A percentile compares a stretch with the other conserved stretches of the same genome.
phyloP scores from a whole-genome alignment of 92 coral and sea anemone species.

The Palythoa grandiflora region DNA sequence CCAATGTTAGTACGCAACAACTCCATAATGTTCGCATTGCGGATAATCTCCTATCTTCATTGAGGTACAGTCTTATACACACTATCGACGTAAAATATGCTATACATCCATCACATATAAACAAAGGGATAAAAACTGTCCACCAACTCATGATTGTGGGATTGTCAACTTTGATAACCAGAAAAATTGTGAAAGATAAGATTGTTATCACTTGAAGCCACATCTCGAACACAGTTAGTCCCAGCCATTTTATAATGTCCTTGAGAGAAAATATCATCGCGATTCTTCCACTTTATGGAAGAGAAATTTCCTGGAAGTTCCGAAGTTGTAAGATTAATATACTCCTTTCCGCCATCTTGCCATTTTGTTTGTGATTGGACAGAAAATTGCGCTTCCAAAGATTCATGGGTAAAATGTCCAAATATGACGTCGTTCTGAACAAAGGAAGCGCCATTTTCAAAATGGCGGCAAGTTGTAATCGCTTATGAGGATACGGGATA shows the following conservation, averaged over 20 bases:
- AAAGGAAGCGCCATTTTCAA: conserved; percentile 40
- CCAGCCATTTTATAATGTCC: conserved; percentile 95
- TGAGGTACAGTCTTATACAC: conserved; percentile 87
- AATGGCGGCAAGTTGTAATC: conserved; percentile 34
- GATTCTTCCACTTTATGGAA: conserved; percentile 39
- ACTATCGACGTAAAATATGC: conserved; percentile 95
- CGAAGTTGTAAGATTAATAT: conserved; percentile 15
- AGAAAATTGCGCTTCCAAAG: neutral
- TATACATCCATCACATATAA: conserved; percentile 94
- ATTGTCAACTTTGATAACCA: conserved; percentile 88
- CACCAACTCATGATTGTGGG: conserved; percentile 86
- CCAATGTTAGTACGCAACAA: conserved; percentile 59
- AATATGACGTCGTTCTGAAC: neutral
- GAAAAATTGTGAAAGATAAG: conserved; percentile 84
- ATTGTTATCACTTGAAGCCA: conserved; percentile 86
- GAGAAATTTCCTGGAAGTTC: conserved; percentile 22
- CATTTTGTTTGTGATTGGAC: neutral
- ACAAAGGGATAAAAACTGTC: conserved; percentile 93
- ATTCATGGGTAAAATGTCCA: neutral
- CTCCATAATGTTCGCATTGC: conserved; percentile 97
- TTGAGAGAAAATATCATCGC: conserved; percentile 83
- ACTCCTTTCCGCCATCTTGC: conserved; percentile 42
- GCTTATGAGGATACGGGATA: neutral
- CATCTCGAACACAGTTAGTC: conserved; percentile 93
- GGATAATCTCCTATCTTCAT: conserved; percentile 83